A percentile compares a stretch with the other conserved stretches of the same genome.
Conservation (phyloP, 23 tunicate genomes). For the Trididemnum nubilum region DNA sequence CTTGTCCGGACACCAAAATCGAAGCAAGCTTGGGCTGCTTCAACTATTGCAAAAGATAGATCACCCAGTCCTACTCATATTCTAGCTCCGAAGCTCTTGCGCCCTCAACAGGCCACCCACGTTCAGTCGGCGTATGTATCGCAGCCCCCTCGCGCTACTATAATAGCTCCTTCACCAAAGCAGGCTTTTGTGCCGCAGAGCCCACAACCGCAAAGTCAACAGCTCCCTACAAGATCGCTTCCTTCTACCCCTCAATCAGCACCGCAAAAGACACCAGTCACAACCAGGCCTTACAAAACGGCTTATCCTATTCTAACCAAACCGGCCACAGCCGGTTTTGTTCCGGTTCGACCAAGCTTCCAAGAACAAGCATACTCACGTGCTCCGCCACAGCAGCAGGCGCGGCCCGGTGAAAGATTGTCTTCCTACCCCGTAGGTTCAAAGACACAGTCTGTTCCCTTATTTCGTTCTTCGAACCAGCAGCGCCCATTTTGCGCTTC, state of each 20-base stretch:
- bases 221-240: not conserved
- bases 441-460: not conserved
- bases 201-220: not conserved
- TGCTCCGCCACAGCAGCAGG: no score
- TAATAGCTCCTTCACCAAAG: not conserved
- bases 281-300: not conserved
- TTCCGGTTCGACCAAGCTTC: not conserved
- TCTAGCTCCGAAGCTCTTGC: not conserved
- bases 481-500: not conserved
- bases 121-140: not conserved
- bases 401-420: not conserved
- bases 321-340: not conserved
- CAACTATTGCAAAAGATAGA: constrained; percentile 21
- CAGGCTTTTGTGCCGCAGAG: not conserved
- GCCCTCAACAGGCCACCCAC: not conserved
- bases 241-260: not conserved
- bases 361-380: not conserved
- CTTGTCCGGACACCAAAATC: constrained; percentile 42
- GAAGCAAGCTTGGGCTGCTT: constrained; percentile 47
- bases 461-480: not conserved
- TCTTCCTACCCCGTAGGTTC: not conserved
- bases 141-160: no score
- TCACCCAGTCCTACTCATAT: not conserved
- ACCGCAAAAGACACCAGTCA: not conserved
- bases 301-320: not conserved